Base-by-base conservation (phyloP, 1,140 invertebrate species). In the Leptoteleia sp. region DNA sequence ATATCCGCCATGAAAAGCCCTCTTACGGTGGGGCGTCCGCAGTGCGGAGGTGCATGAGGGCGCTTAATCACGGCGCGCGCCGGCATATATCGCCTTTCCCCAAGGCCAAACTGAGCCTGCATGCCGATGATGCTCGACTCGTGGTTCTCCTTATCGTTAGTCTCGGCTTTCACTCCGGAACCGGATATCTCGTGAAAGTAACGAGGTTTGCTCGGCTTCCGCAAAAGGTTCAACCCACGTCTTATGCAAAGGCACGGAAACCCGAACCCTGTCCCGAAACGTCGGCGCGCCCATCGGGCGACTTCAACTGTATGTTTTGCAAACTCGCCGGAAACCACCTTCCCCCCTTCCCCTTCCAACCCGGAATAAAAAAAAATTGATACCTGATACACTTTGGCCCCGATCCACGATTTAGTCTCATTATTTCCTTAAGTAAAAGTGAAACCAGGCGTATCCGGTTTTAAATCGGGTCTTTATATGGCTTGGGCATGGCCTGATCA, bases 111-210 rank as follows among this genome's bases (percentile, higher is more conserved):
- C 73, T 25, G 35, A 47, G 42, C 52, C 64, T 72, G 79, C 79
- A 81, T 72, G 76, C 79, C 79, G 73, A 78, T 75, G 75, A 67
- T 75, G 64, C 47, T 65, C 70, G 48, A 68, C 57, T 71, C 73
- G 70, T 64, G 70, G 75, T 70, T n/a, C 70, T 81, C 72, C 75
- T 77, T 78, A 77, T 77, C 79, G 71, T 77, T 77, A 78, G 79
- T 81, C 76, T 75, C 76, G 65, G 75, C 65, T 78, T 81, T 71
- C 76, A 78, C 55, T 40, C 75, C 70, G 75, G 65, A 81, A 78
- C 76, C 79, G 79, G 75, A 81, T 81, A 81, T 81, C 79, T 76
- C 71, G 79, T 78, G 75, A 75, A 78, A 71, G 79, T 81, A 81
- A 81, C 79, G 79, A 81, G 64, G 75, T 75, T 71, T 75, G 65